A percentile compares a stretch with the other conserved stretches of the same genome.
Conservation (phyloP, 2,888 invertebrate genomes). For the Apodemia duryi region DNA sequence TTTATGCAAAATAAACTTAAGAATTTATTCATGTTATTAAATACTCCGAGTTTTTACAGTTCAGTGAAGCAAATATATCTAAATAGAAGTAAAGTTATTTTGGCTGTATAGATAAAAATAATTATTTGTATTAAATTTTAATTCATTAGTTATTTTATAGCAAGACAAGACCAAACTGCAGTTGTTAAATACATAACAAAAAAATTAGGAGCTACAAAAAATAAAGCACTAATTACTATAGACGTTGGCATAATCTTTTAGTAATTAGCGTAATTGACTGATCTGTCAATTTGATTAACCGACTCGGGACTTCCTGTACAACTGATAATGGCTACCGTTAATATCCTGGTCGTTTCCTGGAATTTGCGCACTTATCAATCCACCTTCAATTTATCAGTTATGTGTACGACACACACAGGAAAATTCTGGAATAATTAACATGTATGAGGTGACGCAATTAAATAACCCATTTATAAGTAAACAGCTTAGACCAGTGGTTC, state of each 20-base stretch:
- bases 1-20: no score
- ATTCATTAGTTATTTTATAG: no score
- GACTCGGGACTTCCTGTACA: constrained; percentile 54
- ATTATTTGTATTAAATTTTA: no score
- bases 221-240: constrained; percentile 10
- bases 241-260: background rate
- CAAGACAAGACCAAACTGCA: no score
- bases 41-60: no score
- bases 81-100: no score
- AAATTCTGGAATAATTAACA: constrained; percentile 12
- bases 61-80: no score
- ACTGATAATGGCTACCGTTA: constrained; percentile 45
- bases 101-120: no score
- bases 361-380: constrained; percentile 46
- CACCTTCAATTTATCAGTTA: constrained; percentile 34
- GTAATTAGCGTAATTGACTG: constrained; percentile 12
- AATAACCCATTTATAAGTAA: no score
- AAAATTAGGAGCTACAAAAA: background rate
- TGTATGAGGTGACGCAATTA: background rate
- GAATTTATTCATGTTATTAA: no score
- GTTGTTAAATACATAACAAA: no score
- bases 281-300: constrained; percentile 39
- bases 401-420: background rate
- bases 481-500: no score
- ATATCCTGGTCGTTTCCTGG: constrained; percentile 57